Conservation (phyloP, 2,888 invertebrate genomes). For the Ectobius pallidus region DNA sequence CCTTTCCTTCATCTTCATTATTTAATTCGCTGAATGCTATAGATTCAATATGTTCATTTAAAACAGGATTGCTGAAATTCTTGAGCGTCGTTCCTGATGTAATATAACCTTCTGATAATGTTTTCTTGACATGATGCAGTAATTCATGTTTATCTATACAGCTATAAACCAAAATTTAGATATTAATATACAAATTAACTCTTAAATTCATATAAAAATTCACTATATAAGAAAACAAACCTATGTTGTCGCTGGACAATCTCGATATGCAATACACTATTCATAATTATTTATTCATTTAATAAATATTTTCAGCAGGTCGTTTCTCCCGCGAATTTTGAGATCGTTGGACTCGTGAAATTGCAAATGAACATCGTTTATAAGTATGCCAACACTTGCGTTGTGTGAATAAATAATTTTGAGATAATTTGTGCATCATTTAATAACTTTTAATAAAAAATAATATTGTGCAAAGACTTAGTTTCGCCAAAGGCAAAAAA, state of each 20-base stretch:
- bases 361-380: no score
- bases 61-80: slow-evolving; percentile 34
- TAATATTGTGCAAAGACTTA: no score
- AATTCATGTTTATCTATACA: slow-evolving; percentile 38
- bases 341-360: no score
- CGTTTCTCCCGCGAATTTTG: not conserved
- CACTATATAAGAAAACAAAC: slow-evolving; percentile 42
- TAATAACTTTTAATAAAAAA: no score
- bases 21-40: slow-evolving; percentile 50
- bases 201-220: not conserved
- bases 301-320: no score
- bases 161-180: slow-evolving; percentile 25
- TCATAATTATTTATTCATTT: slow-evolving; percentile 38
- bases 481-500: no score
- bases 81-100: not conserved
- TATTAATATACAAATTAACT: not conserved
- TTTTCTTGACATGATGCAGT: slow-evolving; percentile 36
- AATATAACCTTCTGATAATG: slow-evolving; percentile 27
- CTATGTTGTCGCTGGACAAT: slow-evolving; percentile 51
- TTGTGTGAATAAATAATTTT: no score
- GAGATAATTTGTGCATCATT: no score
- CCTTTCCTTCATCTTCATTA: slow-evolving; percentile 47
- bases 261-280: slow-evolving; percentile 49
- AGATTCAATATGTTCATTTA: slow-evolving; percentile 50
- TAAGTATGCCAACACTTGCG: no score